Base-by-base conservation (phyloP, 2,888 invertebrate genomes). In the Hoplodrina ambigua region DNA sequence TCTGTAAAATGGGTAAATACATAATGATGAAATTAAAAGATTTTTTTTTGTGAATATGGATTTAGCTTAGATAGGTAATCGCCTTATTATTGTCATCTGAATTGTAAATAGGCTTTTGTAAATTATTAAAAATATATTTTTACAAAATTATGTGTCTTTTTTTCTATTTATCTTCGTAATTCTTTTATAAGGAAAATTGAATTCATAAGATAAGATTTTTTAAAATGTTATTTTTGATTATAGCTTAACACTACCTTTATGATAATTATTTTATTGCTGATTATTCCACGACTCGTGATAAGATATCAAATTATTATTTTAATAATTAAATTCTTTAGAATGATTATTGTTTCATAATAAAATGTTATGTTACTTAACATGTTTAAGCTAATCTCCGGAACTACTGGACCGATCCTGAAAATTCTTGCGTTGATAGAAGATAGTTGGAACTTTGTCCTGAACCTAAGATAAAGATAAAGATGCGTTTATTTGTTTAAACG, bases 81-180 rank as follows among this genome's bases (percentile, higher is more conserved):
- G 75, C 82, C 81, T 85, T 46, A n/a, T 60, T 50, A 61, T 66
- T 68, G 75, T 78, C 74, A 72, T 76, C 71, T 78, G 76, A 85
- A 84, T 78, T 87, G 85, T 88, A 86, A 80, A 87, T 87, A 88
- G 82, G 82, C 80, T 72, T 52, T 62, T 69, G 56, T 86, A 83
- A 86, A 74, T 85, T 84, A 86, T 84, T 87, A 55, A 78, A 78
- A 72, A 74, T 76, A 83, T 82, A 80, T 82, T 80, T 70, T 57
- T 65, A 59, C 30, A 67, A 11, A 33, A 64, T 7, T 41, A 20
- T 44, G 4, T 53, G 37, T 41, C 0, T 75, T 74, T 60, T 50
- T 53, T 58, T 54, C 8, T 37, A 8, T 41, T 33, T 20, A 20
- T 30, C 10, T 25, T 15, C 3, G 19, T 25, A 19, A 25, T 69